Evolutionary conservation across 2,888 invertebrate genomes (phyloP).

Genomic region (Xestia c-nigrum): DNA sequence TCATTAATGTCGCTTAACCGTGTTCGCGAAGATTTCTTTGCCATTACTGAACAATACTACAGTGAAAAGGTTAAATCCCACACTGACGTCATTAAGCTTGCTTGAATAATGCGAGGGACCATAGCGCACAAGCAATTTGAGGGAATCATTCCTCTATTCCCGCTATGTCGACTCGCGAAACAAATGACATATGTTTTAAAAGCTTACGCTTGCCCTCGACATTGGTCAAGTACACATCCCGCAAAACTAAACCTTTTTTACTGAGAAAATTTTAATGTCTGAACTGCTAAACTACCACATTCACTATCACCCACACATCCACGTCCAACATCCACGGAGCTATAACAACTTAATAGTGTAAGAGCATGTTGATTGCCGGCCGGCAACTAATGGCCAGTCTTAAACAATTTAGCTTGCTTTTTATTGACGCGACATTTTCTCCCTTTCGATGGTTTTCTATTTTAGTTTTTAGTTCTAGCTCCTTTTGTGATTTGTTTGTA

Average conservation of each 20-base stretch:
- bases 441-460: constrained; percentile 68
- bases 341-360: constrained; percentile 88
- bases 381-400: constrained; percentile 82
- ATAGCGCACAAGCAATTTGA: too few relatives aligned
- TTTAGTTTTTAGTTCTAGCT: constrained; percentile 43
- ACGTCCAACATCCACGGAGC: constrained; percentile 71
- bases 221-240: too few relatives aligned
- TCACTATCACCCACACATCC: constrained; percentile 49
- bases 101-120: too few relatives aligned
- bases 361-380: constrained; percentile 83
- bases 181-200: too few relatives aligned
- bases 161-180: too few relatives aligned
- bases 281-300: constrained; percentile 54
- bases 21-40: neutral
- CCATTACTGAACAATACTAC: neutral
- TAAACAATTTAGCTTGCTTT: constrained; percentile 83
- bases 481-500: constrained; percentile 49
- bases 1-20: neutral
- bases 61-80: too few relatives aligned
- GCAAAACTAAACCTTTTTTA: too few relatives aligned
- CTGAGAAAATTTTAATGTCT: too few relatives aligned
- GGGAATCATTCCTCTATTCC: too few relatives aligned
- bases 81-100: too few relatives aligned
- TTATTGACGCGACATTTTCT: constrained; percentile 72
- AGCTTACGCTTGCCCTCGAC: too few relatives aligned